These are phyloP conservation scores for Empis livida DNA, from an alignment of 2,888 invertebrate genomes.

Conservation along the genomic window DNA sequence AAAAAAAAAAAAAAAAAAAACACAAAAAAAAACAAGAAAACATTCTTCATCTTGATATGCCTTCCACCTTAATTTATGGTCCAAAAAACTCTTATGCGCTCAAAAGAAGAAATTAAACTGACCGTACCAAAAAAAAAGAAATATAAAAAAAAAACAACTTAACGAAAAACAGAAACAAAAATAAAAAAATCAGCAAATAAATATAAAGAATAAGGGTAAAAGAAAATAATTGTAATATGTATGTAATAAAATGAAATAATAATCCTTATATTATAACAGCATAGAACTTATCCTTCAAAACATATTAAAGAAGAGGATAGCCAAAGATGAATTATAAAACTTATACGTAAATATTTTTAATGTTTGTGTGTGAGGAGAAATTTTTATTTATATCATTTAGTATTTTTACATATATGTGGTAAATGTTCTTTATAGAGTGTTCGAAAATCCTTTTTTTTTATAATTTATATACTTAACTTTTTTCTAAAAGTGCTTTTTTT, in stretches of 20 bases:
- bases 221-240: too few relatives aligned
- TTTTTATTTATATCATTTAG: constrained; percentile 1
- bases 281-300: too few relatives aligned
- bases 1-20: background rate
- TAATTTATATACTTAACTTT: constrained; percentile 16
- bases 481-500: background rate
- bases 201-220: too few relatives aligned
- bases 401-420: constrained; percentile 1
- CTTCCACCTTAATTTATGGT: background rate
- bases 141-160: background rate
- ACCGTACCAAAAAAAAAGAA: background rate
- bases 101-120: background rate
- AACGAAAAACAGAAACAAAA: too few relatives aligned
- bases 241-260: too few relatives aligned
- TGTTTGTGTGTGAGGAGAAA: background rate
- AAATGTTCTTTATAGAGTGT: constrained; percentile 18
- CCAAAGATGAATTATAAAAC: background rate
- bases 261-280: too few relatives aligned
- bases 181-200: too few relatives aligned
- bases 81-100: background rate
- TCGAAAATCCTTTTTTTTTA: constrained; percentile 14
- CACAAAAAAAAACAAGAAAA: background rate
- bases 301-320: background rate
- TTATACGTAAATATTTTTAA: background rate
- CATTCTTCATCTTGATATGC: background rate